Conservation (phyloP, 2,888 invertebrate species). For the Meta bourneti region DNA sequence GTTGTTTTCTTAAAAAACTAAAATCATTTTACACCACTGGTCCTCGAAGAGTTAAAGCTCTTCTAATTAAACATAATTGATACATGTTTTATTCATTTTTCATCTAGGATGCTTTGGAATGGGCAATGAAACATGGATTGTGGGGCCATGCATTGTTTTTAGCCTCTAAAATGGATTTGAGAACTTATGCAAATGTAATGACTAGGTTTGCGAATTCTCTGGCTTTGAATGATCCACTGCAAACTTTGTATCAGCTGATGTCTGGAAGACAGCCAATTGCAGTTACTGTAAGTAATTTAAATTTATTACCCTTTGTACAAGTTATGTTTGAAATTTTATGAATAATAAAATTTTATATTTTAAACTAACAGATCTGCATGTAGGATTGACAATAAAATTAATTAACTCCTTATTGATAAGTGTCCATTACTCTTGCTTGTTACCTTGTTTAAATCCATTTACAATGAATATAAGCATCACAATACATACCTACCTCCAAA, state of each 20-base stretch:
- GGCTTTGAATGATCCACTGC: slow-evolving; percentile 91
- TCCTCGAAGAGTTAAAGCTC: neutral
- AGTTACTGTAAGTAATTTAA: slow-evolving; percentile 72
- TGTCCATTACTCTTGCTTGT: no score
- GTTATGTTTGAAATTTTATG: neutral
- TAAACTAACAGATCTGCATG: neutral
- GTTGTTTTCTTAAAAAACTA: no score
- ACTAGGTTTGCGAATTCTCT: slow-evolving; percentile 93
- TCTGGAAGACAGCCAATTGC: slow-evolving; percentile 87
- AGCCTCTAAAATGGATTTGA: slow-evolving; percentile 91
- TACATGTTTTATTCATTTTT: neutral
- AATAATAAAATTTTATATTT: neutral
- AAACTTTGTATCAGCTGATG: slow-evolving; percentile 95
- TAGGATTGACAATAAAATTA: no score
- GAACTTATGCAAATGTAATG: slow-evolving; percentile 91
- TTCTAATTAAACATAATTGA: neutral
- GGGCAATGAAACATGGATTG: slow-evolving; percentile 91
- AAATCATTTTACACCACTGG: neutral
- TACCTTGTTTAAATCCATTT: no score
- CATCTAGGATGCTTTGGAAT: slow-evolving; percentile 85
- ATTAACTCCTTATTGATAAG: no score
- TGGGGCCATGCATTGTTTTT: slow-evolving; percentile 98
- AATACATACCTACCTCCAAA: no score
- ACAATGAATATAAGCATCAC: no score
- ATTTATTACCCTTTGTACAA: neutral